A percentile compares a stretch with the other conserved stretches of the same genome.
phyloP scores from a whole-genome alignment of 2,113 vertebrate species.

The Larimichthys polyactis region DNA sequence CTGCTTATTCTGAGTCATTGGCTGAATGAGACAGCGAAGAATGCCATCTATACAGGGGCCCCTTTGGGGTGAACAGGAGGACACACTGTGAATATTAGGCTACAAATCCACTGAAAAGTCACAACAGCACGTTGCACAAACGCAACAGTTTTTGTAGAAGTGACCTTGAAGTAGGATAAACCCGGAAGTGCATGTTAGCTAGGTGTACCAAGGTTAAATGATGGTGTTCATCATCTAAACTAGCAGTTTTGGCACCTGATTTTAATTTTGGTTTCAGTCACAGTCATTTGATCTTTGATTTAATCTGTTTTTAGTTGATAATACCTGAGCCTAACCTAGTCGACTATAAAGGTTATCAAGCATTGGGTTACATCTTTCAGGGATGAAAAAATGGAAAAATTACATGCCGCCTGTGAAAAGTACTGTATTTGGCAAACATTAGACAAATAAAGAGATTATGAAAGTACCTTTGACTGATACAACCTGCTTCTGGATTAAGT shows the following conservation, averaged over 20 bases:
- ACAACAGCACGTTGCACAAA: constrained; percentile 2
- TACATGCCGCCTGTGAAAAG: too few species aligned
- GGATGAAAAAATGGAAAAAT: too few species aligned
- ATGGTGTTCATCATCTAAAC: not conserved
- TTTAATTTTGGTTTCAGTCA: not conserved
- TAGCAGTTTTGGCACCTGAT: not conserved
- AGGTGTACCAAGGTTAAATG: not conserved
- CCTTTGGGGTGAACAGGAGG: constrained; percentile 41
- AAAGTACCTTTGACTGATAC: too few species aligned
- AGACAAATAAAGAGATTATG: too few species aligned
- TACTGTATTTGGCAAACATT: too few species aligned
- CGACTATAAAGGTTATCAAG: too few species aligned
- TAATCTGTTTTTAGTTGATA: too few species aligned
- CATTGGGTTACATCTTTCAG: too few species aligned
- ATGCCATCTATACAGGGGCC: constrained; percentile 17
- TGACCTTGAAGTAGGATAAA: constrained; percentile 4
- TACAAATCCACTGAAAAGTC: constrained; percentile 19
- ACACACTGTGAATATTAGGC: constrained; percentile 8
- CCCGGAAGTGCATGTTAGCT: not conserved
- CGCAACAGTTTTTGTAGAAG: constrained; percentile 5
- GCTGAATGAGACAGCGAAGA: constrained; percentile 40
- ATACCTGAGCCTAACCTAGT: too few species aligned
- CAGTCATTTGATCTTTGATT: not conserved
- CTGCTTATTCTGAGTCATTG: constrained; percentile 38
- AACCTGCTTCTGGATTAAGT: too few species aligned